Base-by-base conservation (phyloP, 2,113 vertebrate species). In the Nothocercus julius region DNA sequence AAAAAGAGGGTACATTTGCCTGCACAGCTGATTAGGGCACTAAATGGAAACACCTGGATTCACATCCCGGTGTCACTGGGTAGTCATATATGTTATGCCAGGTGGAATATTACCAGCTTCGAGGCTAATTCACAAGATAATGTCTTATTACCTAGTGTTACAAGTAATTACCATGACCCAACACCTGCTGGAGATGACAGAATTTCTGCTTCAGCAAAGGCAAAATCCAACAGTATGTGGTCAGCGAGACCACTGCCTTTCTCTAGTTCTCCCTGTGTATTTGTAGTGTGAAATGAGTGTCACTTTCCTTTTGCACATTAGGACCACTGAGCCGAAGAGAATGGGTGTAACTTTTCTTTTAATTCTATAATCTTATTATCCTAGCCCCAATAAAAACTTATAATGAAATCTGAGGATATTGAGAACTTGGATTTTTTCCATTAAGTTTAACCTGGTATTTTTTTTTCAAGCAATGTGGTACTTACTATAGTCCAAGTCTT, bases 301-400 rank as follows among this genome's bases (percentile, higher is more conserved):
- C 45, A 7, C 93, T 92, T 93, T 59, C 74, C 42, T 77, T 25
- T 82, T 51, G 84, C 87, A 47, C 91, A 40, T 95, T 85, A 91
- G 87, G 74, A n/a, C 66, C 86, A 79, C 82, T 92, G 93, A 90
- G 78, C 86, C 94, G 93, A 89, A 90, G 92, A 89, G 95, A 94
- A 95, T 81, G 75, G 67, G 42, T 85, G 85, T 83, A 82, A 91
- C 93, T 94, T 95, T 94, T 88, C 90, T 92, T 87, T 96, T 94
- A 96, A 95, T 97, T 96, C 95, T 83, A 66, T 96, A 93, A 95
- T 96, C 85, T 93, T 92, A 97, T 96, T 95, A 96, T 89, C 91
- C 82, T 45, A 94, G 74, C 64, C 84, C 49, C 81, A 94, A 69
- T 97, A 93, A 62, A 95, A 95, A 91, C 77, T 85, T 83, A 73